Percentiles rank a stretch among this genome's conserved stretches.
phyloP scores from a whole-genome alignment of 2,797 vertebrate species.

The Cossypha heuglini region DNA sequence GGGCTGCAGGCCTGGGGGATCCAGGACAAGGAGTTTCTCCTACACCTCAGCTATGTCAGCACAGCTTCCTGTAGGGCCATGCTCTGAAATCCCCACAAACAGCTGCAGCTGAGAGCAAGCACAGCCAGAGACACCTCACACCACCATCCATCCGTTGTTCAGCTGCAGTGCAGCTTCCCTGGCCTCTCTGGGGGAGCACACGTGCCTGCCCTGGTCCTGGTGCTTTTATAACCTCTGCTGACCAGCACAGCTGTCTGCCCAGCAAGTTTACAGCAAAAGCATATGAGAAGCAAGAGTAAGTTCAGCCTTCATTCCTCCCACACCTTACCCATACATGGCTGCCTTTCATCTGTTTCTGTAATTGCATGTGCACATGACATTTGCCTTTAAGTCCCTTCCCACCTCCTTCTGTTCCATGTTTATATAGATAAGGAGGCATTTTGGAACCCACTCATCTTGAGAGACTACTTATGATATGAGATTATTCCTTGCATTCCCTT shows the following conservation, averaged over 20 bases:
- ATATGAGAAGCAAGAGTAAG: neutral
- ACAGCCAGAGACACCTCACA: neutral
- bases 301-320: neutral
- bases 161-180: neutral
- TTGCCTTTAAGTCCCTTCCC: neutral
- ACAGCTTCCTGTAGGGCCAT: neutral
- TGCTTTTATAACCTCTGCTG: neutral
- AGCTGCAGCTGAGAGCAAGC: neutral
- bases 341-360: neutral
- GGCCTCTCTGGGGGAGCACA: fast-evolving
- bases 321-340: neutral
- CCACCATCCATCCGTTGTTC: fast-evolving
- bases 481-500: neutral
- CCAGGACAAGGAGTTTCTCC: neutral
- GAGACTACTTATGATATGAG: neutral
- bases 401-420: neutral
- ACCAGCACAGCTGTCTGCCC: neutral
- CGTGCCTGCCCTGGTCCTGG: neutral
- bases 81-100: fast-evolving
- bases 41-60: neutral
- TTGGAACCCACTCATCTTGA: neutral
- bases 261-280: neutral
- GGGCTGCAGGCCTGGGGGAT: neutral
- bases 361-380: fast-evolving
- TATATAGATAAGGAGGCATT: fast-evolving